phyloP scores from a whole-genome alignment of 2,888 invertebrate genomes.

The Gymnocheta viridis region DNA sequence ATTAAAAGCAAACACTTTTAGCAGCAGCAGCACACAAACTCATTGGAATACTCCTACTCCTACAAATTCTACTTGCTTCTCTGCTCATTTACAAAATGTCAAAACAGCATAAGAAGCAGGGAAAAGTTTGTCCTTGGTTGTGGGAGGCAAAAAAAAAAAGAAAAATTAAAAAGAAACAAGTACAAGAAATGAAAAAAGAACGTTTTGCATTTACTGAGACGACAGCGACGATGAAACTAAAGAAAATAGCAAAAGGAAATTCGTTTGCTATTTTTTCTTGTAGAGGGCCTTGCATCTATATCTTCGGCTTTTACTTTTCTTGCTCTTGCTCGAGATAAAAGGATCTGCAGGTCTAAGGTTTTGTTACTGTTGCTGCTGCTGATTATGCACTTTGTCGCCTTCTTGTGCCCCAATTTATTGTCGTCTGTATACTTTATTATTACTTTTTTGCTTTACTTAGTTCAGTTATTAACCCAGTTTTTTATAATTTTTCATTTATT shows the following conservation, averaged over 20 bases:
- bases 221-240: constrained; percentile 12
- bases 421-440: constrained; percentile 50
- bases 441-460: constrained; percentile 64
- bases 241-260: constrained; percentile 40
- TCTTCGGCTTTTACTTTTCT: neutral
- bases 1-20: constrained; percentile 77
- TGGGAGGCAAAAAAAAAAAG: constrained; percentile 6
- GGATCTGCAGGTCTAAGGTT: constrained; percentile 27
- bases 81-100: constrained; percentile 4
- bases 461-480: constrained; percentile 80
- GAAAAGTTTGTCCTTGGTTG: constrained; percentile 65
- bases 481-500: constrained; percentile 54
- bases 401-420: constrained; percentile 66
- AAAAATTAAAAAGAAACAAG: constrained; percentile 13
- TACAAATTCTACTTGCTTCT: constrained; percentile 1
- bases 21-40: constrained; percentile 41
- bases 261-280: constrained; percentile 54
- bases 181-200: constrained; percentile 16
- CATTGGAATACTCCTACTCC: constrained; percentile 8
- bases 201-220: constrained; percentile 54
- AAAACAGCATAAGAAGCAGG: neutral
- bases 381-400: constrained; percentile 74
- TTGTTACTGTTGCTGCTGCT: constrained; percentile 29
- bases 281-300: constrained; percentile 28
- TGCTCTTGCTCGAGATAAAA: neutral